A percentile compares a stretch with the other conserved stretches of the same genome.
phyloP scores from a whole-genome alignment of 92 coral and sea anemone species.

The Siderastrea radians region DNA sequence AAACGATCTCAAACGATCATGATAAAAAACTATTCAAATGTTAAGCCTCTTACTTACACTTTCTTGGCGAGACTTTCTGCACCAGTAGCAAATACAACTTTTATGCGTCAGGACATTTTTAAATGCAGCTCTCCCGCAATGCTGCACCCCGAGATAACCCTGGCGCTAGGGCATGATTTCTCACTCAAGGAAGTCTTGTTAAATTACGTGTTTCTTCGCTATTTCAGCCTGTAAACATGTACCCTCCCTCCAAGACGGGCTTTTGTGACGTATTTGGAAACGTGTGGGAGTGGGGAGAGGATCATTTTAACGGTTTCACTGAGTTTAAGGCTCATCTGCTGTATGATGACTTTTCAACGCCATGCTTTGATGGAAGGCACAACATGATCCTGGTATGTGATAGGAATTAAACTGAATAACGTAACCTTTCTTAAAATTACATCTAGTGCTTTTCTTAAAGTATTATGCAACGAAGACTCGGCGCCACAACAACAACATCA shows the following conservation, averaged over 20 bases:
- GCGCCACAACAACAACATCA: no score
- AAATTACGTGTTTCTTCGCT: background rate
- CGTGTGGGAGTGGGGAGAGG: constrained; percentile 81
- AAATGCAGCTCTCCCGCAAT: no score
- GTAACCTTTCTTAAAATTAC: no score
- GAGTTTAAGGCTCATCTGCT: constrained; percentile 51
- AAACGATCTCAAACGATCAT: no score
- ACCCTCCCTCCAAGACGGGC: constrained; percentile 71
- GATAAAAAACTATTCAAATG: no score
- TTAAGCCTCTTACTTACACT: no score
- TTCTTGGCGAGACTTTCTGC: no score
- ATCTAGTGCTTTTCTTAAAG: background rate
- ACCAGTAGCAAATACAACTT: no score
- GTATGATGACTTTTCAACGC: constrained; percentile 74
- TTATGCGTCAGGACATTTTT: no score
- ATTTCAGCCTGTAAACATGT: constrained; percentile 79
- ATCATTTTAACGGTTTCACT: constrained; percentile 66
- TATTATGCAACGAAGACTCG: no score
- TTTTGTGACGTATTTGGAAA: constrained; percentile 79
- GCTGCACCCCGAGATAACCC: no score
- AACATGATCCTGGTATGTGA: constrained; percentile 69
- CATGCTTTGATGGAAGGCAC: constrained; percentile 76
- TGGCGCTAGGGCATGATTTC: no score
- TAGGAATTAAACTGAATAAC: background rate
- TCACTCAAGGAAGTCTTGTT: background rate